These are phyloP conservation scores for Regulus satrapa DNA, from an alignment of 2,113 vertebrate genomes.

Conservation along the genomic window DNA sequence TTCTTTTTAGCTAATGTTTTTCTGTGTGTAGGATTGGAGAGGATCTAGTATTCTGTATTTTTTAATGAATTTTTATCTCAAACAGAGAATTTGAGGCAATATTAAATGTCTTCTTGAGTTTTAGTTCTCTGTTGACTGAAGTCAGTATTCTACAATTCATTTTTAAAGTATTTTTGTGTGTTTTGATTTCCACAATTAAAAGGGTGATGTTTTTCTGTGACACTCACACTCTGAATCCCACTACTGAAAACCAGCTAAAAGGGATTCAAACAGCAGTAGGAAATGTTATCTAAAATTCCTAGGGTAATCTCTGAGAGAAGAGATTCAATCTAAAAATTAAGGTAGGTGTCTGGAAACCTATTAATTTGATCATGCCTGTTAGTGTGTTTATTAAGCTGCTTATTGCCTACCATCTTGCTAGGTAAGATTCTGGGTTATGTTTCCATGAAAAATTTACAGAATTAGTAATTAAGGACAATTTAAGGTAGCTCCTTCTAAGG, in stretches of 20 bases:
- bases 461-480: background rate
- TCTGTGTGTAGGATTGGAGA: background rate
- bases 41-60: background rate
- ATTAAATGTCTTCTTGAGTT: background rate
- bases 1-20: background rate
- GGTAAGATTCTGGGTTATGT: background rate
- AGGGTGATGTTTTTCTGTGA: background rate
- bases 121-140: background rate
- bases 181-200: background rate
- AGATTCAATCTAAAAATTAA: background rate
- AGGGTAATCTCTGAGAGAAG: background rate
- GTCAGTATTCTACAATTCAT: background rate
- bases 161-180: background rate
- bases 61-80: background rate
- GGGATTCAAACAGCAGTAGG: background rate
- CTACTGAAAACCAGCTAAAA: background rate
- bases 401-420: background rate
- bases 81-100: background rate
- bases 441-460: background rate
- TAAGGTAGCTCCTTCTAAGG: background rate
- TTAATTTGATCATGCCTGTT: background rate
- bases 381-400: background rate
- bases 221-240: background rate
- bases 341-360: background rate
- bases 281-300: background rate